Base-by-base conservation (phyloP, 1,140 invertebrate species). In the Ceratosolen solmsi region DNA sequence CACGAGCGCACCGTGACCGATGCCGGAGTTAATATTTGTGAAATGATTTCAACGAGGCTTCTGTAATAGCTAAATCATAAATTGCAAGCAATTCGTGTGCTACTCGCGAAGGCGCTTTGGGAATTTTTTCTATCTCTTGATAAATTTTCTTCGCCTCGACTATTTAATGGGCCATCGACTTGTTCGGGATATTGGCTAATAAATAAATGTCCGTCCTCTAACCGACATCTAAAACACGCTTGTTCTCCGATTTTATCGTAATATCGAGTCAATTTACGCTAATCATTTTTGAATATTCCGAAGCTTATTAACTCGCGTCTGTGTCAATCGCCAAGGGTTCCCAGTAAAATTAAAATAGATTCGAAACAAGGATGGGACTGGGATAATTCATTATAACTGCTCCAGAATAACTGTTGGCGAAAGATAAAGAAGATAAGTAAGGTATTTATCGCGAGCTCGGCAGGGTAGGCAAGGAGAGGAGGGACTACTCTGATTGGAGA, bases 401-500 rank as follows among this genome's bases (percentile, higher is more conserved):
- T 60, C 27, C 1, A 70, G 30, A 54, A 54, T 41, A 70, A 54
- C 38, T 27, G 38, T 65, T 49, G 22, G 11, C 27, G 22, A 15
- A 82, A 74, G 77, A 63, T 84, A 80, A 73, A 84, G 65, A 82
- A 87, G 83, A 41, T 71, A 72, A 58, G 79, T 74, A 63, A 75
- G 78, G 70, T 58, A 84, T 68, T 77, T 83, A 17, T 79, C 79
- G 82, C 70, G n/a, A n/a, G n/a, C n/a, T n/a, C n/a, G n/a, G n/a
- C n/a, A 51, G 72, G 79, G 73, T 80, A 79, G 78, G 81, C 78
- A 54, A 38, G 72, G 80, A 65, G 81, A 80, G 27, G 60, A 22
- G 15, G 86, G 87, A 85, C 86, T 87, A 89, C 85, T 85, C 85
- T 84, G 87, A 74, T 74, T 65, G 60, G 7, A 65, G 46, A 71